A percentile compares a stretch with the other conserved stretches of the same genome.
Evolutionary conservation across 2,113 vertebrate species (phyloP).

Genomic region (Chelonoidis abingdonii): DNA sequence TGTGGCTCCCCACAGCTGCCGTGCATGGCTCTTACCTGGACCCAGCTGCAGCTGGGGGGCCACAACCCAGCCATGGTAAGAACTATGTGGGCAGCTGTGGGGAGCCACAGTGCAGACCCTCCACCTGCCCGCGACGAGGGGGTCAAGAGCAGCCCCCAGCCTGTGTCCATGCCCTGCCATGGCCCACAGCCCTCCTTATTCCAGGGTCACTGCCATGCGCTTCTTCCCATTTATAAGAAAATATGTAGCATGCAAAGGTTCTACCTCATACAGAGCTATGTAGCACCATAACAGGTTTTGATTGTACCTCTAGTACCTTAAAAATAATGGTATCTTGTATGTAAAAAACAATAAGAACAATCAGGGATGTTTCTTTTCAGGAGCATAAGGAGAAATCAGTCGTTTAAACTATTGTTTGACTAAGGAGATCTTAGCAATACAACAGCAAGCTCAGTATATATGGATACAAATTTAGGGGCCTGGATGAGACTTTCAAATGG

Average conservation of each 20-base stretch:
- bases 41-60: too few relatives aligned
- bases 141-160: too few relatives aligned
- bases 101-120: too few relatives aligned
- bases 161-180: too few relatives aligned
- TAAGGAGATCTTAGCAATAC: constrained; percentile 45
- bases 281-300: background rate
- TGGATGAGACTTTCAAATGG: background rate
- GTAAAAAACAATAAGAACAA: constrained; percentile 26
- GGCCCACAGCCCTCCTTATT: background rate
- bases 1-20: too few relatives aligned
- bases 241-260: background rate
- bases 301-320: constrained; percentile 20
- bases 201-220: fast-evolving
- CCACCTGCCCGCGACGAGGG: too few relatives aligned
- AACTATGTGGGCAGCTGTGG: too few relatives aligned
- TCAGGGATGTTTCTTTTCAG: constrained; percentile 14
- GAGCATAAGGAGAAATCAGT: constrained; percentile 46
- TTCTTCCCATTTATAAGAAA: background rate
- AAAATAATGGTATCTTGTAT: background rate
- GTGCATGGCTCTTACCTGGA: too few relatives aligned
- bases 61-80: too few relatives aligned
- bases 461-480: background rate
- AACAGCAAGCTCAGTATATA: background rate
- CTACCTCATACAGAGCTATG: background rate
- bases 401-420: constrained; percentile 46